phyloP scores from a whole-genome alignment of 2,113 vertebrate species.

The Aythya baeri region DNA sequence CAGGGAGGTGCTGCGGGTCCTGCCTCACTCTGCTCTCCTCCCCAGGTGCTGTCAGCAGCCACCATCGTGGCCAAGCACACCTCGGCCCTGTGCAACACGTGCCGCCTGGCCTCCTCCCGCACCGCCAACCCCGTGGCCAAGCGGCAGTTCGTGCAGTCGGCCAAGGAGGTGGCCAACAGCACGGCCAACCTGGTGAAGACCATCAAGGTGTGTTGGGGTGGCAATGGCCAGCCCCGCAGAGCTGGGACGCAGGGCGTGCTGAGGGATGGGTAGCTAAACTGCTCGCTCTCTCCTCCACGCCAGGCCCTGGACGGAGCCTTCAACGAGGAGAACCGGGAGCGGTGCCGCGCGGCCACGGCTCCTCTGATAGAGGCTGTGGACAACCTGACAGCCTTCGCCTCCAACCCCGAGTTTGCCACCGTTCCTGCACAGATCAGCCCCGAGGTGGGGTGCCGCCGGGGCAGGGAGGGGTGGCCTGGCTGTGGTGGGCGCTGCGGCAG shows the following conservation, averaged over 20 bases:
- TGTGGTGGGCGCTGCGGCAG: not conserved
- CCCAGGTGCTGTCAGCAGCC: slow-evolving; percentile 94
- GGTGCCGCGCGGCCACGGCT: slow-evolving; percentile 89
- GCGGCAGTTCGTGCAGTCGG: slow-evolving; percentile 97
- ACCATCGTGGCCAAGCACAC: slow-evolving; percentile 99
- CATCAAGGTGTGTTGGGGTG: slow-evolving; percentile 85
- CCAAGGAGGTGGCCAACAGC: slow-evolving; percentile 98
- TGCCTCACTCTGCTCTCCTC: not conserved
- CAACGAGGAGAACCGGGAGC: slow-evolving; percentile 91
- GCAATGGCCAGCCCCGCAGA: too few species aligned
- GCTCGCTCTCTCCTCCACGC: not conserved
- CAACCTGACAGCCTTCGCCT: slow-evolving; percentile 95
- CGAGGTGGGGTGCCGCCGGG: slow-evolving; percentile 79
- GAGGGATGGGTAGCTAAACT: not conserved
- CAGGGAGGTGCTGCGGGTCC: fast-evolving
- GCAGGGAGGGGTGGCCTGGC: not conserved
- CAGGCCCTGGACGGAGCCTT: slow-evolving; percentile 96
- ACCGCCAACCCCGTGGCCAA: slow-evolving; percentile 96
- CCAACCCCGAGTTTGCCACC: slow-evolving; percentile 96
- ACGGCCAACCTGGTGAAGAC: slow-evolving; percentile 98
- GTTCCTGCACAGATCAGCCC: slow-evolving; percentile 94
- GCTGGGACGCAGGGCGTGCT: too few species aligned
- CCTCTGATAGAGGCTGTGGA: slow-evolving; percentile 96
- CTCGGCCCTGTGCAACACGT: slow-evolving; percentile 95
- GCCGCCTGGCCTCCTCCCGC: slow-evolving; percentile 92